A percentile compares a stretch with the other conserved stretches of the same genome.
These are phyloP conservation scores for Perodicticus potto DNA, from an alignment of 2,797 vertebrate genomes.

Conservation along the genomic window DNA sequence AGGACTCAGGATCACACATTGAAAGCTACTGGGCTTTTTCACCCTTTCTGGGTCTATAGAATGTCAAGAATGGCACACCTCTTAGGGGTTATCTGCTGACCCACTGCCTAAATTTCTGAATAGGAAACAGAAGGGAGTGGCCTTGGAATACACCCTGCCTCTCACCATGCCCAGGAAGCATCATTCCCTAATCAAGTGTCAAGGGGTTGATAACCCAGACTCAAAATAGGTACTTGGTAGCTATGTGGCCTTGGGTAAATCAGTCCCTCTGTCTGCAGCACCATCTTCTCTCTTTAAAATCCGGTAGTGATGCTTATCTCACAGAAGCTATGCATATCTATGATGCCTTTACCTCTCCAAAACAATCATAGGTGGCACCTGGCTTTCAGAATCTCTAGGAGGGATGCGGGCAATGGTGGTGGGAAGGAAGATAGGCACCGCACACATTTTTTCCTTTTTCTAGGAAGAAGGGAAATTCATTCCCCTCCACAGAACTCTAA, in stretches of 20 bases:
- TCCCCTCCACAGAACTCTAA: neutral
- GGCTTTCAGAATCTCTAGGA: conserved; percentile 56
- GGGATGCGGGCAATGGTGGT: neutral
- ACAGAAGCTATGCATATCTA: neutral
- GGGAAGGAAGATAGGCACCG: neutral
- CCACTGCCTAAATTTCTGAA: neutral
- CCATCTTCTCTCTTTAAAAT: conserved; percentile 19
- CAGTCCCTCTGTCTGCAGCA: neutral
- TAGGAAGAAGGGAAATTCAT: neutral
- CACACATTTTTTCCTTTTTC: neutral
- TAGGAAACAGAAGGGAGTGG: neutral
- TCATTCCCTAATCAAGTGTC: neutral
- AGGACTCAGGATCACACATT: neutral
- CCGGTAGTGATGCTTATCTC: neutral
- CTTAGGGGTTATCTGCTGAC: conserved; percentile 3
- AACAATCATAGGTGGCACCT: neutral
- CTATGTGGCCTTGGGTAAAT: neutral
- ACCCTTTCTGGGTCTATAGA: neutral
- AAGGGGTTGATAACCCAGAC: neutral
- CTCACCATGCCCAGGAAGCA: neutral
- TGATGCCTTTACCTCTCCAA: neutral
- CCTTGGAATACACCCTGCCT: neutral
- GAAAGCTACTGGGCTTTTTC: conserved; percentile 18
- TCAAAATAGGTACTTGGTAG: conserved; percentile 31
- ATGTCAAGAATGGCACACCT: neutral